A percentile compares a stretch with the other conserved stretches of the same genome.
These are phyloP conservation scores for Trachelus tabidus DNA, from an alignment of 2,888 invertebrate species.

Conservation along the genomic window DNA sequence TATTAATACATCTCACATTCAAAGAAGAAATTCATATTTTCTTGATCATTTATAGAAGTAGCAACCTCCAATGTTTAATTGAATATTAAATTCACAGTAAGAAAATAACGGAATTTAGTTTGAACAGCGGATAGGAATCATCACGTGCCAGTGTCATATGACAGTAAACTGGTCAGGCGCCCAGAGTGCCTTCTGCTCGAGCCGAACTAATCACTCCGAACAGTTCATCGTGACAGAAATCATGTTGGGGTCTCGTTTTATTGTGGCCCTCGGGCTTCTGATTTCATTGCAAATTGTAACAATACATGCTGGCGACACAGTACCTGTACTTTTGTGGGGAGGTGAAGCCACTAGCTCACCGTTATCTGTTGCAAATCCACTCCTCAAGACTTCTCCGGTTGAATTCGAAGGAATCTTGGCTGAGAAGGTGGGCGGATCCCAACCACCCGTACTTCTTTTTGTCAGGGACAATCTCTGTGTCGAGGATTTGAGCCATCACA, in stretches of 20 bases:
- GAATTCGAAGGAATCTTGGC: slow-evolving; percentile 65
- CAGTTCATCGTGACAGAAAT: neutral
- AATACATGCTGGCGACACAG: slow-evolving; percentile 59
- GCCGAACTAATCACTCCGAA: slow-evolving; percentile 4
- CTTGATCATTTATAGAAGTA: neutral
- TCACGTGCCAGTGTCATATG: slow-evolving; percentile 45
- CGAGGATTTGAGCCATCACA: slow-evolving; percentile 71
- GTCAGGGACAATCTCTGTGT: slow-evolving; percentile 70
- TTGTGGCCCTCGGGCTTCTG: slow-evolving; percentile 29
- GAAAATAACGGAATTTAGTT: neutral
- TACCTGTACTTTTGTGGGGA: slow-evolving; percentile 74
- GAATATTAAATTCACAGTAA: neutral
- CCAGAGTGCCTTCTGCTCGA: slow-evolving; percentile 44
- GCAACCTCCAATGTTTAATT: neutral
- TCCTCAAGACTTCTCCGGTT: slow-evolving; percentile 54
- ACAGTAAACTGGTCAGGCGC: slow-evolving; percentile 50
- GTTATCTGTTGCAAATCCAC: slow-evolving; percentile 38
- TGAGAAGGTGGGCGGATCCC: slow-evolving; percentile 59
- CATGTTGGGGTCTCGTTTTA: slow-evolving; percentile 22
- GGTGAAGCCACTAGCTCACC: slow-evolving; percentile 41
- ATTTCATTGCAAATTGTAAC: slow-evolving; percentile 24
- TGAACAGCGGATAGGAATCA: slow-evolving; percentile 8
- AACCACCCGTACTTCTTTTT: slow-evolving; percentile 68
- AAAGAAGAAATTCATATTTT: neutral
- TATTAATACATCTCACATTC: neutral